Evolutionary conservation across 2,888 invertebrate species (phyloP), one percentile per base, ranked within the genome.

Genomic region (Nasonia oneida): DNA sequence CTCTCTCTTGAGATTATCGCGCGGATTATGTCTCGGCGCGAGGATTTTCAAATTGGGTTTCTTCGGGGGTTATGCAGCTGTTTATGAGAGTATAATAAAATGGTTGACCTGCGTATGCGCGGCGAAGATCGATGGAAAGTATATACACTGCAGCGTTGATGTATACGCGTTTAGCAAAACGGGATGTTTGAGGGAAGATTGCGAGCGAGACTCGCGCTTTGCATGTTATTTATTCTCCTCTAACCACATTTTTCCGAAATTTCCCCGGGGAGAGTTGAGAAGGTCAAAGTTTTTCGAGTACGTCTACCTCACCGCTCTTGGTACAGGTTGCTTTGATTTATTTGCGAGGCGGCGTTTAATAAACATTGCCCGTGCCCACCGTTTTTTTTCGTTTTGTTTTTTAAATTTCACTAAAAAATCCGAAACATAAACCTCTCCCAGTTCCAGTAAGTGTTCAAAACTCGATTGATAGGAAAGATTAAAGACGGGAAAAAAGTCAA

Each of bases 221-320:
- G 29, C 47, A 42, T 18, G 78, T 67, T 78, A 39, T 81, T 81
- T 81, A 74, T 73, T 81, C 61, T 73, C 50, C 42, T 42, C 73
- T 57, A 61, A 81, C 61, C 61, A 74, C 67, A 67, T 76, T 67
- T 82, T 67, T 75, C 53, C 67, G 23, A 70, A 75, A 82, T 82
- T 82, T 82, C 76, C 82, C 82, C 1, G 3, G 76, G 53, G 67
- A 67, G 23, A 61, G 1, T 8, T 23, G 23, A 61, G 29, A 42
- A 61, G 12, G 75, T 61, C 37, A 23, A 78, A 78, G 47, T 81
- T 75, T 75, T 33, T 61, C 33, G 33, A 71, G 29, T 61, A 53
- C 15, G 42, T 67, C 37, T n/a, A 57, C n/a, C n/a, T 61, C 75
- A 23, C n/a, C 29, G 33, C 53, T 53, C 29, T 29, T 1, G 1